Base-by-base conservation (phyloP, 2,888 invertebrate species). In the Anaspis maculata region DNA sequence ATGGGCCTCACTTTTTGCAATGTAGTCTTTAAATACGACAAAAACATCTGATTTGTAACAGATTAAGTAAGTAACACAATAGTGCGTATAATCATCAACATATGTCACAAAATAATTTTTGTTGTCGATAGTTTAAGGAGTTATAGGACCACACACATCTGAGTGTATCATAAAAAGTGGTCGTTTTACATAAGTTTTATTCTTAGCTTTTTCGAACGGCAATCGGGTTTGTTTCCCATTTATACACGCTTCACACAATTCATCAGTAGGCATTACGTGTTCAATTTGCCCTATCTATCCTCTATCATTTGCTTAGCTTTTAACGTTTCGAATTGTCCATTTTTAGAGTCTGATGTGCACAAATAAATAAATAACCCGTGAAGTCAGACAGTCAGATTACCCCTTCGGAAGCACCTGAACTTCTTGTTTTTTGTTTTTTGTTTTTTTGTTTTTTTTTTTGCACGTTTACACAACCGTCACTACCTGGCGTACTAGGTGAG, bases 111-210 rank as follows among this genome's bases (percentile, higher is more conserved):
- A 39, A 27, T 41, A 42, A 31, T 39, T 39, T 40, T 41, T 41
- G 21, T 40, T 31, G 21, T 41, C 27, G 7, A 30, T 25, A 28
- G 41, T 36, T 25, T 32, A 14, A 16, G 39, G 41, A 13, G 35
- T 40, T 5, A 41, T 41, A 23, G 35, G 32, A 6, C 36, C 39
- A 33, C 42, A 41, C n/a, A 40, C 36, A 38, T 39, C 39, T n/a
- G 39, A 25, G 14, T 39, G 32, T 22, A 39, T 23, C 14, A 37
- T 39, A 32, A 32, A 39, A 27, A 39, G 24, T n/a, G 39, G 39
- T 30, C 37, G 9, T 11, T 25, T 23, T 12, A 41, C 12, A 27
- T 41, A 10, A 27, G 13, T 4, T 34, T 39, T 39, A 12, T 27
- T 13, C 29, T 41, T 41, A 15, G 7, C 15, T 25, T 34, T 39